Percentiles rank a stretch among this genome's conserved stretches.
These are phyloP conservation scores for Falco biarmicus DNA, from an alignment of 2,797 vertebrate genomes.

Conservation along the genomic window DNA sequence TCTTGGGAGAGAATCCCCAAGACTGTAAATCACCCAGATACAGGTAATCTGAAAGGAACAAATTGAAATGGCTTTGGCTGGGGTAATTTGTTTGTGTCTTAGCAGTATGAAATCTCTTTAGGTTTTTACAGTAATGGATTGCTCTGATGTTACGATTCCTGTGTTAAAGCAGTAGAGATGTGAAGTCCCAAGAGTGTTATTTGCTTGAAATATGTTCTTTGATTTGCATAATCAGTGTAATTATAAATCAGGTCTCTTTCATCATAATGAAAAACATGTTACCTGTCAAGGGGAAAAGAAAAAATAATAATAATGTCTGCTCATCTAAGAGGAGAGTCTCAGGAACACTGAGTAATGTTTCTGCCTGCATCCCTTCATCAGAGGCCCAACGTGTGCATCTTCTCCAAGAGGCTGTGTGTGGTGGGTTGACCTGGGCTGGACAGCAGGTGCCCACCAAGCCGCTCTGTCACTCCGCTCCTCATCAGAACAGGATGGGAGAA, in stretches of 20 bases:
- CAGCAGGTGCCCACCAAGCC: not conserved
- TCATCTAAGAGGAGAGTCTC: not conserved
- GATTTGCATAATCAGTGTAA: constrained; percentile 4
- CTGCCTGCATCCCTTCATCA: rapidly evolving
- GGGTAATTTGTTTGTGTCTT: not conserved
- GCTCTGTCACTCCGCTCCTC: not conserved
- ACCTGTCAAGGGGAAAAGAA: not conserved
- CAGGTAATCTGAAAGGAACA: not conserved
- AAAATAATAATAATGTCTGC: not conserved
- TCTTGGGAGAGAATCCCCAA: not conserved
- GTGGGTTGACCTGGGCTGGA: not conserved
- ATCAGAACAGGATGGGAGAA: not conserved
- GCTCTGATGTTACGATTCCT: not conserved
- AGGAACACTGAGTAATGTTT: not conserved
- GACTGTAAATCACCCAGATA: not conserved
- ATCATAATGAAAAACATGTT: not conserved
- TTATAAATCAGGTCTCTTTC: not conserved
- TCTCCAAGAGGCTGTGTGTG: not conserved
- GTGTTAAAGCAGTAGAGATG: not conserved
- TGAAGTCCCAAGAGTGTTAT: not conserved
- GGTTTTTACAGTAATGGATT: not conserved
- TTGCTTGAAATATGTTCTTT: constrained; percentile 21
- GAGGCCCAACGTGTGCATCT: not conserved
- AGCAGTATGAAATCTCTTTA: not conserved
- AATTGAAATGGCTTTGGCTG: not conserved